These are phyloP conservation scores for Stegophylla sp. DNA, from an alignment of 2,888 invertebrate species.

Conservation along the genomic window DNA sequence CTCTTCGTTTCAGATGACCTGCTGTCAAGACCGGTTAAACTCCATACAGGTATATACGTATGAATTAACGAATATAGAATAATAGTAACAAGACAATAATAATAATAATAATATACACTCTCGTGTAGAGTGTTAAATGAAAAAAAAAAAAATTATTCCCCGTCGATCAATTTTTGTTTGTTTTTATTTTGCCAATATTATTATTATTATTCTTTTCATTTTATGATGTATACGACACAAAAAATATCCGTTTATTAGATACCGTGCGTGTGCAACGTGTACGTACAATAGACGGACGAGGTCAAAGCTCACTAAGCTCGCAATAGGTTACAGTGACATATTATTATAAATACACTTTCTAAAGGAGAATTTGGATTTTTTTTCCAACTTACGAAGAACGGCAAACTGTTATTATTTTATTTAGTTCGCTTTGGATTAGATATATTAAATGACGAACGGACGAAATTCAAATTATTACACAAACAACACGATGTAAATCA, in stretches of 20 bases:
- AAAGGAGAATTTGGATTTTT: not conserved
- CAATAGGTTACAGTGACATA: not conserved
- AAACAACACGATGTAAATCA: too few species aligned
- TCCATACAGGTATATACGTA: not conserved
- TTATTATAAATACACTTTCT: not conserved
- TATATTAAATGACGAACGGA: too few species aligned
- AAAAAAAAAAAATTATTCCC: not conserved
- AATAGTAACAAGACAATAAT: conserved; percentile 23
- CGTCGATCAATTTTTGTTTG: not conserved
- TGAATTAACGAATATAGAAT: not conserved
- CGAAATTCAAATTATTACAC: too few species aligned
- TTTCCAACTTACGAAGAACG: not conserved
- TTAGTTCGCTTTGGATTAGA: too few species aligned
- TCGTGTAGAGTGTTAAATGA: not conserved
- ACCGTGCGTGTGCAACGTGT: not conserved
- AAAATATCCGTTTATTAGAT: not conserved
- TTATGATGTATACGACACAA: not conserved
- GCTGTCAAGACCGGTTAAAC: conserved; percentile 57
- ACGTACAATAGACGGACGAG: not conserved
- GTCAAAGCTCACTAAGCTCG: conserved; percentile 16
- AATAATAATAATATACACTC: not conserved
- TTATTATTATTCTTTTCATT: not conserved
- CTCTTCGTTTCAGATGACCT: conserved; percentile 57
- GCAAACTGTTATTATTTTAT: too few species aligned
- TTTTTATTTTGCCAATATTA: too few species aligned